Evolutionary conservation across 2,113 vertebrate genomes (phyloP), one percentile per base, ranked within the genome.

Genomic region (Megaleporinus macrocephalus): DNA sequence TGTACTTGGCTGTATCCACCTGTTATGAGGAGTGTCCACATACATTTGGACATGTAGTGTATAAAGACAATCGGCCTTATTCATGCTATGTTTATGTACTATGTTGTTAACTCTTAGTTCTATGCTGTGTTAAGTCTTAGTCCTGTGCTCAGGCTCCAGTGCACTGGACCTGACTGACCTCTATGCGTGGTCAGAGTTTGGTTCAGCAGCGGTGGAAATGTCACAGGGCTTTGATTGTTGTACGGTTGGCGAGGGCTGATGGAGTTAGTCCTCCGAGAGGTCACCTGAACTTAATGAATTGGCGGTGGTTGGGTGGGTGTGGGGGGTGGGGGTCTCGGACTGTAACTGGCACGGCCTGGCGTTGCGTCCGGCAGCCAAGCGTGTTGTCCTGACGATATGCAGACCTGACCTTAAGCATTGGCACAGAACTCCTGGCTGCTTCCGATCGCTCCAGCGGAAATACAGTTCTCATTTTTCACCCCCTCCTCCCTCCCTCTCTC

Each of bases 371-470:
- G 24, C 53, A 68, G 76, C 59, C 51, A 24, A 51, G 66, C 65
- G 57, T 77, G 57, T 53, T 41, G 44, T 59, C 74, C 49, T 86
- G 61, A 86, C 68, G 79, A 73, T 73, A 69, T 27, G 59, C 80
- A 86, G 84, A 16, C 66, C 72, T 80, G 74, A 82, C 41, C 81
- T 73, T 72, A 74, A 79, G 61, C 82, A 57, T 14, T 83, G 76
- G 44, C 69, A 65, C 59, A 66, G 24, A 73, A 68, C 53, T 63
- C 47, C 49, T 74, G 63, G 77, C 63, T 73, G 68, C 69, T 78
- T 78, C 76, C 68, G 69, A 78, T 65, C 63, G 75, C 69, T 83
- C 24, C 62, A 61, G 55, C 27, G 61, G 61, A 76, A 65, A 66
- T 66, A 55, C 47, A 75, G 11, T 24, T n/a, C 62, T 80, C 61